Evolutionary conservation across 2,797 vertebrate genomes (phyloP), one percentile per base, ranked within the genome.

Genomic region (Dipus sagitta): DNA sequence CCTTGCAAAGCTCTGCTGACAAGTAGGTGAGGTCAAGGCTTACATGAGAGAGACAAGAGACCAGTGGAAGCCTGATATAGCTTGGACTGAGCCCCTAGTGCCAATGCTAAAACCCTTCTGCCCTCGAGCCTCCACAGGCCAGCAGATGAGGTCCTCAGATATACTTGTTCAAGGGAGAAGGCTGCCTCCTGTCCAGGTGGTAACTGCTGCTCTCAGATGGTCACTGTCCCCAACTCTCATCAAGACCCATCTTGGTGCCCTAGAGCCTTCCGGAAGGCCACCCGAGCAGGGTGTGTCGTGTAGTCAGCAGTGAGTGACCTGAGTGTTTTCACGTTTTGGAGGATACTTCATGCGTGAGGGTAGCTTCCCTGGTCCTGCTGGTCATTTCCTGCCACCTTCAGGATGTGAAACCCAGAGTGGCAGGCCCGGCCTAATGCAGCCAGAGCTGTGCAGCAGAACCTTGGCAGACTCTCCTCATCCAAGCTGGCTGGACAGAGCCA

Each of bases 301-400:
- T 72, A 2, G 1, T 47, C 23, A 15, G 24, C 9, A 14, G 30
- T 9, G 0, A 54, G 10, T 9, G 0, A 9, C 32, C 9, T 30
- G 17, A 21, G 47, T 18, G 28, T 68, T 60, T 74, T 38, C 54
- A 20, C 13, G 23, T 32, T 26, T 26, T 30, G 17, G 18, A 38
- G 34, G 10, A 6, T 4, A 21, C 60, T 24, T 24, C 67, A 14
- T 38, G 26, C 42, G 13, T 28, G 6, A 24, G 20, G 68, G 34
- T 24, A 54, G 54, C 21, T 9, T 18, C 11, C 15, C 76, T 21
- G 17, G 5, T 6, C 15, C 34, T 8, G 68, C 20, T 58, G 65
- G 17, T 34, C 32, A 0, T 52, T 54, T 54, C 26, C 86, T 65
- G 38, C 62, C 3, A 9, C 10, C 38, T 7, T 62, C 28, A 78